Percentiles rank a stretch among this genome's conserved stretches.
phyloP scores from a whole-genome alignment of 2,888 invertebrate genomes.

The Stenchaetothrips biformis region DNA sequence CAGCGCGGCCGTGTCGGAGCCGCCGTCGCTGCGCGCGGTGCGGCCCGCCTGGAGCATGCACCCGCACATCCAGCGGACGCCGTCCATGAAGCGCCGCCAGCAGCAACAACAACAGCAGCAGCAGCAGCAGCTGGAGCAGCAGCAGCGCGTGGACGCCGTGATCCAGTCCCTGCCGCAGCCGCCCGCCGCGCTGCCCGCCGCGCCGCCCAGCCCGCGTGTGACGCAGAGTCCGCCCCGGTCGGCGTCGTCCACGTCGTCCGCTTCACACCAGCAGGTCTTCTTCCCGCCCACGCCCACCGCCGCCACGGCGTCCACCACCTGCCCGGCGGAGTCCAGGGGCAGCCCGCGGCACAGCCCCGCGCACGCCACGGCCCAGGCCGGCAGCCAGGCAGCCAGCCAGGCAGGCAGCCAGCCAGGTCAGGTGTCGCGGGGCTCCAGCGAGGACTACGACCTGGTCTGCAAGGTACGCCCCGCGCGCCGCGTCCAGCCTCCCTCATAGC shows the following conservation, averaged over 20 bases:
- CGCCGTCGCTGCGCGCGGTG: constrained; percentile 2
- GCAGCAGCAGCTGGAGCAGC: constrained; percentile 15
- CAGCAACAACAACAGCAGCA: constrained; percentile 22
- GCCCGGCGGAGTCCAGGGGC: constrained; percentile 41
- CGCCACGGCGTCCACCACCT: constrained; percentile 36
- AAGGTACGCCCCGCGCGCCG: constrained; percentile 39
- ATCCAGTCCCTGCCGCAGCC: neutral
- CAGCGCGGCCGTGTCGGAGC: neutral
- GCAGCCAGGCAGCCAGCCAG: no score
- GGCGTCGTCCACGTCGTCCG: constrained; percentile 1
- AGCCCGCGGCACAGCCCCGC: constrained; percentile 49
- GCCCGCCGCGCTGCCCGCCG: neutral
- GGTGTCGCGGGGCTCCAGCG: constrained; percentile 1
- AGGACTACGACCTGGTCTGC: constrained; percentile 38
- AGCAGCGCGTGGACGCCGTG: neutral
- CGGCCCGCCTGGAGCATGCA: constrained; percentile 16
- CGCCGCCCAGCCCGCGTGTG: neutral
- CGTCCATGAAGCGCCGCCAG: neutral
- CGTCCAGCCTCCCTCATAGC: neutral
- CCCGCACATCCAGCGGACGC: constrained; percentile 12
- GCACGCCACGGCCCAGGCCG: constrained; percentile 47
- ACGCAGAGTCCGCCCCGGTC: constrained; percentile 32
- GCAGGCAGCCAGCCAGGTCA: neutral
- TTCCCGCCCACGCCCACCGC: neutral
- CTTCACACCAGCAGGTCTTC: neutral